Evolutionary conservation across 2,113 vertebrate genomes (phyloP).

Genomic region (Rhynchopsitta pachyrhyncha): DNA sequence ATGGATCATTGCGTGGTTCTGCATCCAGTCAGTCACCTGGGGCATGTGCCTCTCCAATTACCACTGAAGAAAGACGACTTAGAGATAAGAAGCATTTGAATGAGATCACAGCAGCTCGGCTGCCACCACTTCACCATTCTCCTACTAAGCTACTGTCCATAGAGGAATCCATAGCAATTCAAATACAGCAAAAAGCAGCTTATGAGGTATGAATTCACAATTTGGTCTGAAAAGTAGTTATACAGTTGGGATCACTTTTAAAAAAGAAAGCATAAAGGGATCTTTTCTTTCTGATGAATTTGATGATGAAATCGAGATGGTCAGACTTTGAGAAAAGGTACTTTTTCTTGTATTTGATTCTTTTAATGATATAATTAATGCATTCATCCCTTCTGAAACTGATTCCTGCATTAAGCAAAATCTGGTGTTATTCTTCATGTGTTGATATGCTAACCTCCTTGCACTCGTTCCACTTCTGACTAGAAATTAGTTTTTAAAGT

Average conservation of each 20-base stretch:
- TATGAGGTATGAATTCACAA: constrained; percentile 76
- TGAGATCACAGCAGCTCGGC: constrained; percentile 88
- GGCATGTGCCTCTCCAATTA: constrained; percentile 48
- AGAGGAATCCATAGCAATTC: constrained; percentile 84
- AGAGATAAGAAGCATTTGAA: constrained; percentile 87
- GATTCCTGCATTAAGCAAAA: not conserved
- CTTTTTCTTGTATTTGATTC: not conserved
- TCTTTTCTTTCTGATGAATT: not conserved
- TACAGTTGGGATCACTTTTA: not conserved
- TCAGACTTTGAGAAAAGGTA: not conserved
- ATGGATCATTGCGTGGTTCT: constrained; percentile 60
- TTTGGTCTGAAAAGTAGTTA: not conserved
- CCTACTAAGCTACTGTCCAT: constrained; percentile 83
- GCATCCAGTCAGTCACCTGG: constrained; percentile 67
- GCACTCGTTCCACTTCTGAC: not conserved
- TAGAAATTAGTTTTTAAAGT: not conserved
- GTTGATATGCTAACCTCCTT: not conserved
- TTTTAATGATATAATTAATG: not conserved
- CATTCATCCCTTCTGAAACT: not conserved
- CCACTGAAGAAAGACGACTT: constrained; percentile 74
- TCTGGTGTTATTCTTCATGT: not conserved
- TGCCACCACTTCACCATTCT: constrained; percentile 83
- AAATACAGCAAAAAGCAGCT: constrained; percentile 81
- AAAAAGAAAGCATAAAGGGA: not conserved
- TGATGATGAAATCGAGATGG: not conserved